Evolutionary conservation across 2,888 invertebrate species (phyloP).

Genomic region (Orchesella flavescens): DNA sequence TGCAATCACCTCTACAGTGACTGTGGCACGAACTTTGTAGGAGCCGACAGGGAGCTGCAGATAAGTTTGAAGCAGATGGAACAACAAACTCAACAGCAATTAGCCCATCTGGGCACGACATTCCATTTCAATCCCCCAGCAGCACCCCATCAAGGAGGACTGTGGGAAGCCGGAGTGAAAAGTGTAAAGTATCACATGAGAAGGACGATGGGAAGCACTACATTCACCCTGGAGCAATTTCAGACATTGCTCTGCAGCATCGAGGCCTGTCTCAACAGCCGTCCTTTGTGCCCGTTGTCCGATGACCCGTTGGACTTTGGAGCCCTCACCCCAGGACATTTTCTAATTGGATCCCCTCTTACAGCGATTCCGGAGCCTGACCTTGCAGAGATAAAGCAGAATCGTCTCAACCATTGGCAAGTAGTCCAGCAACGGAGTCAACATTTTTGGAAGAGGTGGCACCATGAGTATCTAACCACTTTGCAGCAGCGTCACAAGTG

Average conservation of each 20-base stretch:
- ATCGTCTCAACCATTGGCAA: conserved; percentile 41
- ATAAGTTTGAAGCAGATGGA: too few species aligned
- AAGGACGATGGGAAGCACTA: conserved; percentile 60
- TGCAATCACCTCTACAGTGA: conserved; percentile 5
- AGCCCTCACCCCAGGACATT: conserved; percentile 71
- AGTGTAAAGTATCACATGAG: conserved; percentile 72
- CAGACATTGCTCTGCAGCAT: conserved; percentile 72
- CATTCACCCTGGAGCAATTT: conserved; percentile 73
- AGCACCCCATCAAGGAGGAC: conserved; percentile 73
- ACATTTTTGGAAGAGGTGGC: conserved; percentile 55
- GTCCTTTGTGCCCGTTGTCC: conserved; percentile 71
- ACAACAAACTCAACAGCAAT: background rate
- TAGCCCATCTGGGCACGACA: conserved; percentile 63
- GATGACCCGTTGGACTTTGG: conserved; percentile 69
- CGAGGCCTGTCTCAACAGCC: conserved; percentile 73
- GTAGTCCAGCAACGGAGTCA: conserved; percentile 32
- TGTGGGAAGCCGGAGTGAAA: conserved; percentile 74
- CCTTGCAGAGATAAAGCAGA: background rate
- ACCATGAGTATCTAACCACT: conserved; percentile 39
- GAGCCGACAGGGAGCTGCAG: conserved; percentile 22
- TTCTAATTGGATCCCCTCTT: conserved; percentile 69
- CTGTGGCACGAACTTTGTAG: conserved; percentile 31
- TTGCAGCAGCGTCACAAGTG: conserved; percentile 57
- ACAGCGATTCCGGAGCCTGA: conserved; percentile 40
- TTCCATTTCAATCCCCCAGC: conserved; percentile 74